phyloP scores from a whole-genome alignment of 2,113 vertebrate species.

The Smithornis capensis region DNA sequence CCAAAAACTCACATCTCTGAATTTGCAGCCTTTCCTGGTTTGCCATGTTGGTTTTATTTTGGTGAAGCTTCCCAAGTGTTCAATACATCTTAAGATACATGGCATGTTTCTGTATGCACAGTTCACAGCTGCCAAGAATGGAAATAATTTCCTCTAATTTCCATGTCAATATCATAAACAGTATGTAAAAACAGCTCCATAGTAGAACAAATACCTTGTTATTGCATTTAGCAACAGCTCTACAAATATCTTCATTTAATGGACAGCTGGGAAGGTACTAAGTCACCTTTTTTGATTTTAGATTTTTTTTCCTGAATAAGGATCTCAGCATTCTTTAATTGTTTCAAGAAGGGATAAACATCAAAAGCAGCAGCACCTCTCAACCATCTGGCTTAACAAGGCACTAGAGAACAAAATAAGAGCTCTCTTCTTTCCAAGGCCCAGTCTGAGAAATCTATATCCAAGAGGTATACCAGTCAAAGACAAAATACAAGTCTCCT shows the following conservation, averaged over 20 bases:
- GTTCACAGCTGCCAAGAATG: background rate
- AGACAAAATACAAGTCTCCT: background rate
- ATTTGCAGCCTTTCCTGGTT: background rate
- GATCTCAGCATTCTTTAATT: background rate
- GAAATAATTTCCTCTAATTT: background rate
- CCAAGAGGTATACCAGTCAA: background rate
- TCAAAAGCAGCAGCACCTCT: background rate
- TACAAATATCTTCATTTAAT: background rate
- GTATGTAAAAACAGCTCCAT: background rate
- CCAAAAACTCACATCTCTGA: background rate
- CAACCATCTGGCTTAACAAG: background rate
- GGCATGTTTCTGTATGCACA: rapidly evolving
- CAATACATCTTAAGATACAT: rapidly evolving
- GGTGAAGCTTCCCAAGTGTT: background rate
- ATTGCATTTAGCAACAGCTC: background rate
- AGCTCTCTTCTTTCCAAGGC: background rate
- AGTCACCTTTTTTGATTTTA: background rate
- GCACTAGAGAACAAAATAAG: background rate
- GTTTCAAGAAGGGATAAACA: background rate
- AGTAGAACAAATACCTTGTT: background rate
- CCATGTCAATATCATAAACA: background rate
- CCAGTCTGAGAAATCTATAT: background rate
- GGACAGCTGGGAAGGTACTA: background rate
- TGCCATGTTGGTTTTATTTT: background rate
- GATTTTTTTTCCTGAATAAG: background rate